These are phyloP conservation scores for Phalera bucephala DNA, from an alignment of 2,888 invertebrate species.

Conservation along the genomic window DNA sequence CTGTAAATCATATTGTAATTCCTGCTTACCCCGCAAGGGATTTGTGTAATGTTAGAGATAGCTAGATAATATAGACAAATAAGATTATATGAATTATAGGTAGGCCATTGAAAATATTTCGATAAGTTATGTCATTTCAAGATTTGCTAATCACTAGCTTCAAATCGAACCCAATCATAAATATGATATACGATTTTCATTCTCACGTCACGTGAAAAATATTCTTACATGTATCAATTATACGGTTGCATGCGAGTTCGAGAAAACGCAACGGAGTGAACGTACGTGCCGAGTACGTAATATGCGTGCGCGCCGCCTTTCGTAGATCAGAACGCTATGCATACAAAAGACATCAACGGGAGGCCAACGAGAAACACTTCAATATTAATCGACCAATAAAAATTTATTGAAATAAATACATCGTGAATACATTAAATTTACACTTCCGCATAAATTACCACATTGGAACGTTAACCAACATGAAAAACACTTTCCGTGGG, in stretches of 20 bases:
- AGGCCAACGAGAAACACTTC: conserved; percentile 2
- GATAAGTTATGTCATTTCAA: too few relatives aligned
- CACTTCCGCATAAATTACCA: conserved; percentile 27
- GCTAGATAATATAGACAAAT: too few relatives aligned
- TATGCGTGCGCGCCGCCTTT: conserved; percentile 29
- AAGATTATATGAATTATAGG: too few relatives aligned
- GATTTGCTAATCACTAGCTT: too few relatives aligned
- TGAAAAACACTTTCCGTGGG: conserved; percentile 7
- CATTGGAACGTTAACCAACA: conserved; percentile 6
- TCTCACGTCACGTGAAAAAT: neutral
- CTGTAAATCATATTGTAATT: too few relatives aligned
- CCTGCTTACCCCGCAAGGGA: too few relatives aligned
- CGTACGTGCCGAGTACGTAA: conserved; percentile 9
- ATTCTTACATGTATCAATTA: conserved; percentile 8
- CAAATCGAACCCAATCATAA: too few relatives aligned
- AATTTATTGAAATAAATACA: neutral
- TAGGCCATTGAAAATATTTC: too few relatives aligned
- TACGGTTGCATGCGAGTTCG: conserved; percentile 28
- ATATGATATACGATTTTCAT: neutral
- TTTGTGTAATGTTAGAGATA: too few relatives aligned
- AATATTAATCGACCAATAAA: neutral
- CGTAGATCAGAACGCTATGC: conserved; percentile 41
- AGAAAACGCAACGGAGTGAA: conserved; percentile 37
- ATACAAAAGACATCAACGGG: conserved; percentile 74
- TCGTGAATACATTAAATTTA: conserved; percentile 3